Conservation (phyloP, 2,113 vertebrate genomes). For the Salvelinus sp. region DNA sequence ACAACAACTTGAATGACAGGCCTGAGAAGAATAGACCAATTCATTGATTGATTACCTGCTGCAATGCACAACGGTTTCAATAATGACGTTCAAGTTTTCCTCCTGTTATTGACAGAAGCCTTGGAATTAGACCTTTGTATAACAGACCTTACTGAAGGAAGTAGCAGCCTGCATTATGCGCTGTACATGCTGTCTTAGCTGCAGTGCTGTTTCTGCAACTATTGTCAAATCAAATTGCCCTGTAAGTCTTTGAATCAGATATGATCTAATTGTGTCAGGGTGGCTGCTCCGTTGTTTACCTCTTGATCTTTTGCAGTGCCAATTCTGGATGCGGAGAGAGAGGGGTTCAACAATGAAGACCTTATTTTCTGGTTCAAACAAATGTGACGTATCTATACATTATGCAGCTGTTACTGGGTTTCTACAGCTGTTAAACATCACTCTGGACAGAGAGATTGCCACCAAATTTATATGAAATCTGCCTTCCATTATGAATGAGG, state of each 20-base stretch:
- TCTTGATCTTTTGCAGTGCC: too few relatives aligned
- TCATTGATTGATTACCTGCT: too few relatives aligned
- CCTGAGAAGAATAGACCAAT: too few relatives aligned
- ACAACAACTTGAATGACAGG: too few relatives aligned
- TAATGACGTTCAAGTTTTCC: too few relatives aligned
- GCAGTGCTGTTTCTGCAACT: not conserved
- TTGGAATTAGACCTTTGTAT: too few relatives aligned
- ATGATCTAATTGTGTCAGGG: constrained; percentile 2
- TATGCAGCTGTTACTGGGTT: constrained; percentile 62
- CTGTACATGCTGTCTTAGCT: not conserved
- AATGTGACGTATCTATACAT: too few relatives aligned
- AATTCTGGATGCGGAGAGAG: constrained; percentile 15
- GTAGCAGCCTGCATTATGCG: too few relatives aligned
- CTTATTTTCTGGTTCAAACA: constrained; percentile 46
- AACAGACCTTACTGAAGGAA: too few relatives aligned
- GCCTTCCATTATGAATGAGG: constrained; percentile 75
- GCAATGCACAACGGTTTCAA: too few relatives aligned
- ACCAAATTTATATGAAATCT: constrained; percentile 73
- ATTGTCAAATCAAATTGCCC: not conserved
- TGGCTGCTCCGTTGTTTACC: too few relatives aligned
- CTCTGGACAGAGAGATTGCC: constrained; percentile 63
- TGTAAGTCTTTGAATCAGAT: not conserved
- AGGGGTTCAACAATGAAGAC: constrained; percentile 48
- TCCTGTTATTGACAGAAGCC: too few relatives aligned
- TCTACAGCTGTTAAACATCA: constrained; percentile 72